Evolutionary conservation across 35 echinoderm and acorn worm genomes (phyloP), one percentile per base, ranked within the genome.

Genomic region (Apostichopus parvimensis): DNA sequence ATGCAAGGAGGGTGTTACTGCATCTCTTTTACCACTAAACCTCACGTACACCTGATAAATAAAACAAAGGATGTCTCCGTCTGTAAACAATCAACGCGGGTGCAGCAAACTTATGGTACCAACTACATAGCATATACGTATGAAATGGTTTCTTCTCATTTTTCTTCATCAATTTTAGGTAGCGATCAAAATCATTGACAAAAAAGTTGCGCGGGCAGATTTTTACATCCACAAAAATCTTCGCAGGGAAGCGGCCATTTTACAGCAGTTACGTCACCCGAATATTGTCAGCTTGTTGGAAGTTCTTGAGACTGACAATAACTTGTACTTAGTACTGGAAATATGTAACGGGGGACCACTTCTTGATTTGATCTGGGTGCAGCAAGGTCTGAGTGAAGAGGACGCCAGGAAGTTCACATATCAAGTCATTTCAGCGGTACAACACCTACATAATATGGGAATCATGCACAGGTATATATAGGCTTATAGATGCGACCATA

Each of bases 251-350:
- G 97, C 94, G 4, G 87, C 82, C 62, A 87, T 98, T 54, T 93
- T 98, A 2, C 94, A 98, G 70, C 78, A 92, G 4, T 61, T 99
- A 25, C 93, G 84, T 91, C 97, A 99, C 34, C 87, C 97, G 22
- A 92, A 99, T 77, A 96, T 99, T 45, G 95, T 99, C 4, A 72
- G 73, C 7, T 85, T 99, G 23, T 92, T 93, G 0, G 97, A 99
- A 96, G 92, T 94, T 61, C 91, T 99, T 57, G 97, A 99, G 87
- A 99, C 97, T 17, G 97, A 95, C 45, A 99, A 99, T 68, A 94
- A 99, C 62, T 71, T 96, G 12, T 99, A 99, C 71, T 57, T 99
- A 88, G 95, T 93, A 6, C 5, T 99, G 93, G 95, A 99, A 55
- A 80, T 99, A 1, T 99, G 97, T 64, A 92, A 55, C 56, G 97